Evolutionary conservation across 2,888 invertebrate genomes (phyloP), one percentile per base, ranked within the genome.

Genomic region (Miltochrista miniata): DNA sequence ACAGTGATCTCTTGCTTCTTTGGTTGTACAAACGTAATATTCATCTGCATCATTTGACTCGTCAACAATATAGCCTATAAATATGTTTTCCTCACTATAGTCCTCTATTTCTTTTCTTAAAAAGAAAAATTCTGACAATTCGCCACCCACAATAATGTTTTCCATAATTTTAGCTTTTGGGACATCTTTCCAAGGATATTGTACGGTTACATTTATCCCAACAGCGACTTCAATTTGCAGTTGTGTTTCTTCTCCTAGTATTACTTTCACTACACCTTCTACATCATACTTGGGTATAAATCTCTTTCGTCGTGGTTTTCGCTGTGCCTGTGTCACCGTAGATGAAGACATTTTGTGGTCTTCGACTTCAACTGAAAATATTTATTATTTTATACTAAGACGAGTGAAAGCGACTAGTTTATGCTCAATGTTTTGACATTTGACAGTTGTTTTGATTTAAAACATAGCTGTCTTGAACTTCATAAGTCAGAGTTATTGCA

Each of bases 131-230:
- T 93, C 92, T 0, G 92, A 91, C 1, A 85, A 56, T 56, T 93
- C 93, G 12, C 92, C 92, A 38, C 93, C 90, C 0, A 92, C 58
- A 2, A 94, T 93, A 42, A 96, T 88, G 46, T 92, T 89, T 64
- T 96, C 95, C 44, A 93, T 86, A 1, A 96, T 83, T 39, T 92
- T 84, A 31, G 93, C 92, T 76, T 93, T 96, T 14, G 84, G 85
- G 0, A 96, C 84, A 54, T 87, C 90, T 55, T 94, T 94, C 96
- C 96, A 96, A 0, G 96, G 96, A 68, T 93, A 94, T 74, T 96
- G 96, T 13, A 94, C 93, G 0, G 94, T 95, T 0, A 96, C 93
- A 71, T 96, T 92, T 34, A 92, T 86, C 0, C 95, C 96, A 37
- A 96, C 93, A 1, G 93, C 91, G 61, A 95, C 90, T 54, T 94